phyloP scores from a whole-genome alignment of 2,797 vertebrate genomes.

The Acanthurus leucopareius region DNA sequence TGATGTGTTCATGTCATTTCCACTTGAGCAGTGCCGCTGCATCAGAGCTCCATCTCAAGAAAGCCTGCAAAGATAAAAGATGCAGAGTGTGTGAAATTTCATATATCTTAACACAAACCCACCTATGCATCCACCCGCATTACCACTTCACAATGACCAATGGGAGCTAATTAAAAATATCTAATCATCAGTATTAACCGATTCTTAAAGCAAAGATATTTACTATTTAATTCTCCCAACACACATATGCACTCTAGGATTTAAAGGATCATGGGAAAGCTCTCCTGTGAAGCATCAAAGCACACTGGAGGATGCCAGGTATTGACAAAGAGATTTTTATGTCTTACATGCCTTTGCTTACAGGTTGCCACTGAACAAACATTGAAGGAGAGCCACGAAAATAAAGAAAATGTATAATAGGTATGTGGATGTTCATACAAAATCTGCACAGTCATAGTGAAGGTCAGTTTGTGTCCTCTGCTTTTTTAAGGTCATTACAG shows the following conservation, averaged over 20 bases:
- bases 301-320: conserved; percentile 23
- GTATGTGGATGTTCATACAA: background rate
- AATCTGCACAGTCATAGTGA: background rate
- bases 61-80: background rate
- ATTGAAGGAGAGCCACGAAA: background rate
- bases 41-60: background rate
- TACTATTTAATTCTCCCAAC: conserved; percentile 31
- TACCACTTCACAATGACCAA: conserved; percentile 6
- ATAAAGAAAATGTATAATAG: background rate
- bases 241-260: conserved; percentile 21
- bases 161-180: conserved; percentile 56
- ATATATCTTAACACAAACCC: background rate
- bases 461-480: background rate
- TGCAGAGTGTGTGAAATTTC: background rate
- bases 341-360: conserved; percentile 53
- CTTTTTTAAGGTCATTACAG: conserved; percentile 13
- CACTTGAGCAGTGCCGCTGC: no score
- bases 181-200: conserved; percentile 19
- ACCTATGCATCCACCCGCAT: background rate
- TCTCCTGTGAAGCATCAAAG: conserved; percentile 46
- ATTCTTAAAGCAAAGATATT: conserved; percentile 30
- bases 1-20: background rate
- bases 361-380: conserved; percentile 41
- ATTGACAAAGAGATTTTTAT: conserved; percentile 42
- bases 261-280: conserved; percentile 58